Percentiles rank a stretch among this genome's conserved stretches.
Evolutionary conservation across 2,888 invertebrate species (phyloP).

Genomic region (Cosmorhoe ocellata): DNA sequence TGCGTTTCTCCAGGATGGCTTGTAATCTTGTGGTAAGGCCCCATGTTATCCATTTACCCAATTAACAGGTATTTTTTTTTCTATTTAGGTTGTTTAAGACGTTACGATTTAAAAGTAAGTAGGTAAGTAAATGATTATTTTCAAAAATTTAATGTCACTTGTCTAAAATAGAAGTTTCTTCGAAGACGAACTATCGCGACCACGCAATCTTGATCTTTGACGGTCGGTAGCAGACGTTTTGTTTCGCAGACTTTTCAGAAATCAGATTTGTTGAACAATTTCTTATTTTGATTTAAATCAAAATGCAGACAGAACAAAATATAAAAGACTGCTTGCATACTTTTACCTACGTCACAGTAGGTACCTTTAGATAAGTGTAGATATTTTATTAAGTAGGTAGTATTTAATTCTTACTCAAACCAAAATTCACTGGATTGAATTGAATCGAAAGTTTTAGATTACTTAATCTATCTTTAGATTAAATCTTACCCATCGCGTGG

Average conservation of each 20-base stretch:
- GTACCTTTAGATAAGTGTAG: background rate
- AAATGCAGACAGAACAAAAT: constrained; percentile 15
- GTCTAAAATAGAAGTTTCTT: constrained; percentile 16
- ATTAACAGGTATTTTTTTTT: too few species aligned
- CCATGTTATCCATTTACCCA: too few species aligned
- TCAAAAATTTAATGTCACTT: background rate
- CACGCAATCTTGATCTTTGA: constrained; percentile 28
- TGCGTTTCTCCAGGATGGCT: too few species aligned
- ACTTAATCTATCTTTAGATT: too few species aligned
- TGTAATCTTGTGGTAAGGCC: too few species aligned
- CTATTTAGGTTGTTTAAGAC: too few species aligned
- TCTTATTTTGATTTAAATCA: constrained; percentile 13
- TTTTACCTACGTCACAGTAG: background rate
- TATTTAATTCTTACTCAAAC: too few species aligned
- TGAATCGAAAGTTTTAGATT: too few species aligned
- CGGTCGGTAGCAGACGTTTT: constrained; percentile 22
- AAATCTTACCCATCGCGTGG: too few species aligned
- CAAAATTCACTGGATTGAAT: too few species aligned
- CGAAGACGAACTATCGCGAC: constrained; percentile 20
- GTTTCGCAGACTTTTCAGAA: constrained; percentile 31
- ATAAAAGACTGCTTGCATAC: background rate
- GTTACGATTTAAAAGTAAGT: too few species aligned
- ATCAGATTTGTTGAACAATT: constrained; percentile 24
- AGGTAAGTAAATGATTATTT: background rate
- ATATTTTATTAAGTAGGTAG: too few species aligned